phyloP scores from a whole-genome alignment of 2,113 vertebrate species.

The Chaenogobius annularis region DNA sequence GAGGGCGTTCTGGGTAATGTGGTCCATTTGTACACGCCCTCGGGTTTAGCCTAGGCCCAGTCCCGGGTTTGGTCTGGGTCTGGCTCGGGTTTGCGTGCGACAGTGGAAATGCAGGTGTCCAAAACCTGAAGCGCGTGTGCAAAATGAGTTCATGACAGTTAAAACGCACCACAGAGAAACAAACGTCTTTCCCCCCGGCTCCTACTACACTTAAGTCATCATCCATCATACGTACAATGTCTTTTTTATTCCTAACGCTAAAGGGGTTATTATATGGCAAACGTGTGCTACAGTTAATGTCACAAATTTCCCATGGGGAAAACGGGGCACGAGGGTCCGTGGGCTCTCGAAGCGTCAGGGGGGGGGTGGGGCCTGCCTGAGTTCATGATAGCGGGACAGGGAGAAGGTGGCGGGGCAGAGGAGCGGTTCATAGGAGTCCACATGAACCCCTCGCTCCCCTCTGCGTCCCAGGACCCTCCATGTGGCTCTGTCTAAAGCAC shows the following conservation, averaged over 20 bases:
- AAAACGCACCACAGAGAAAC: slow-evolving; percentile 41
- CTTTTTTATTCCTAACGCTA: slow-evolving; percentile 42
- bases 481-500: slow-evolving; percentile 46
- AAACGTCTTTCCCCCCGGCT: slow-evolving; percentile 42
- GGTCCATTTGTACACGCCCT: slow-evolving; percentile 61
- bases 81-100: background rate
- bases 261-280: slow-evolving; percentile 48
- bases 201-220: slow-evolving; percentile 38
- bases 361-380: slow-evolving; percentile 56
- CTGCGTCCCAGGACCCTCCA: slow-evolving; percentile 39
- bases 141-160: slow-evolving; percentile 41
- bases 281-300: slow-evolving; percentile 67
- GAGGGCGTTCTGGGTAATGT: slow-evolving; percentile 27
- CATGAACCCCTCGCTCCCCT: slow-evolving; percentile 58
- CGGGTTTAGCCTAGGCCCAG: slow-evolving; percentile 11
- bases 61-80: slow-evolving; percentile 18
- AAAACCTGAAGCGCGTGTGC: slow-evolving; percentile 35
- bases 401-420: slow-evolving; percentile 17
- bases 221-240: slow-evolving; percentile 49
- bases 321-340: slow-evolving; percentile 60
- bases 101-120: slow-evolving; percentile 36
- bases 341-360: slow-evolving; percentile 47
- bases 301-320: slow-evolving; percentile 78
- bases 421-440: slow-evolving; percentile 65
- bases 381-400: slow-evolving; percentile 16